Base-by-base conservation (phyloP, 2,113 vertebrate genomes). In the Hyla sarda region DNA sequence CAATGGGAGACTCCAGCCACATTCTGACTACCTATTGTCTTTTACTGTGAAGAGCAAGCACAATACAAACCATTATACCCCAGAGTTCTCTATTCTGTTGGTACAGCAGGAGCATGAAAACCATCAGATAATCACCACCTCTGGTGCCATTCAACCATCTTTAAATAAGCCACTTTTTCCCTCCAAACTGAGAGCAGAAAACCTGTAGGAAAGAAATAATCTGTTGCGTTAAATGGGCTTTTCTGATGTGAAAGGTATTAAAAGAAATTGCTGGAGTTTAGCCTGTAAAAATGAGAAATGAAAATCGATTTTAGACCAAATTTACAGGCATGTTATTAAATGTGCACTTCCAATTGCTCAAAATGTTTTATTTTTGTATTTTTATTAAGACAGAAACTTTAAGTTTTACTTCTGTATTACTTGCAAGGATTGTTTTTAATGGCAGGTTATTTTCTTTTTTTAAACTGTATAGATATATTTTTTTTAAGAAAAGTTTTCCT, bases 101-200 rank as follows among this genome's bases (percentile, higher is more conserved):
- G 25, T 82, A 19, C 85, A 87, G 85, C 85, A 82, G 85, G 85
- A 87, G 85, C 73, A 48, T 74, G 67, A 47, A 58, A 60, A 60
- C 69, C 78, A 87, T 82, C 85, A 87, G 78, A 82, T 87, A 87
- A 87, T 87, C 78, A 50, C 85, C 85, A 74, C 77, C 85, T 87
- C 85, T 28, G 84, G 85, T 82, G 78, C 67, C 78, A 86, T 86
- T 86, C 85, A 86, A 73, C 77, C 85, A 82, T 82, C 67, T 86
- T 79, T 71, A 85, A 67, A 85, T 84, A 65, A 76, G 83, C 56
- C 75, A 78, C 69, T 84, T 71, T 85, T 78, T 50, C 11, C 54
- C 52, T 86, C 77, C 34, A 82, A 87, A 82, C 67, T 37, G 52
- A 86, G 84, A 73, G n/a, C 67, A 79, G 69, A 82, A 87, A 86